Evolutionary conservation across 2,113 vertebrate genomes (phyloP).

Genomic region (Chaetorhynchus papuensis): DNA sequence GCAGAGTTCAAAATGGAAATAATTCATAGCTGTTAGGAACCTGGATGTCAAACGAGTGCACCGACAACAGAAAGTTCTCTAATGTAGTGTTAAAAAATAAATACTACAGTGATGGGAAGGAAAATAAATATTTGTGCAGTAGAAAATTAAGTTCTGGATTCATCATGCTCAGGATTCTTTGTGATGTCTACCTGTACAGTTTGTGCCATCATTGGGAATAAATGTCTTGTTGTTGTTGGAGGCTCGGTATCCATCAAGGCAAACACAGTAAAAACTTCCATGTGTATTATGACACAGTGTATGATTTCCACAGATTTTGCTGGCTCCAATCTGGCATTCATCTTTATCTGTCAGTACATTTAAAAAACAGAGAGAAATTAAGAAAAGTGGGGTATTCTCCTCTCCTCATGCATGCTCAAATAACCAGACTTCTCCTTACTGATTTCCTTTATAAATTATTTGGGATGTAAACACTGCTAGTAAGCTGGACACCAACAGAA

Average conservation of each 20-base stretch:
- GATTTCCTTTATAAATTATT: not conserved
- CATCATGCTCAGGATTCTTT: not conserved
- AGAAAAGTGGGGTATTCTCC: not conserved
- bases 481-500: not conserved
- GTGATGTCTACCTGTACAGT: conserved; percentile 80
- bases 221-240: conserved; percentile 85
- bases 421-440: not conserved
- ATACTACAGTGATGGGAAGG: not conserved
- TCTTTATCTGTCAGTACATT: conserved; percentile 84
- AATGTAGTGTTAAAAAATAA: not conserved
- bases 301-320: conserved; percentile 86
- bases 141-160: not conserved
- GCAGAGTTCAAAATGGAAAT: not conserved
- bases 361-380: not conserved
- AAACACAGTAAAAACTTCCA: conserved; percentile 91
- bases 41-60: not conserved
- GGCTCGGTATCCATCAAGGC: conserved; percentile 84
- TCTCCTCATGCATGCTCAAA: not conserved
- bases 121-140: not conserved
- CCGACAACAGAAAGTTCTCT: not conserved
- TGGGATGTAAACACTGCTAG: not conserved
- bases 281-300: conserved; percentile 88
- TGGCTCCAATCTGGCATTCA: conserved; percentile 85
- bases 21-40: not conserved
- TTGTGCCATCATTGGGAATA: conserved; percentile 94